Percentiles rank a stretch among this genome's conserved stretches.
Evolutionary conservation across 2,888 invertebrate species (phyloP).

Genomic region (Temnothorax unifasciatus): DNA sequence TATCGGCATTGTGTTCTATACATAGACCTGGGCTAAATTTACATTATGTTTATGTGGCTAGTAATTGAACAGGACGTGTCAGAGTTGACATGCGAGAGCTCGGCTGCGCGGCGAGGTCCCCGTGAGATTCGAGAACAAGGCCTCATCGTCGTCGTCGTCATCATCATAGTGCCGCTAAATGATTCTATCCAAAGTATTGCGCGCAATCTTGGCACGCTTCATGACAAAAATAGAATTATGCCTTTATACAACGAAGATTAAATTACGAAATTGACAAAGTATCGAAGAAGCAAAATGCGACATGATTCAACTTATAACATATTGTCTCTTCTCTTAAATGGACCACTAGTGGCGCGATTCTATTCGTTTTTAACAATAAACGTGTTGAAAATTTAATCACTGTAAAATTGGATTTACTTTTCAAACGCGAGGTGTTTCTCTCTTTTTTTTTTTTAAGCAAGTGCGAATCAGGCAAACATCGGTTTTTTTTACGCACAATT

Average conservation of each 20-base stretch:
- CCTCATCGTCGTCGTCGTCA: conserved; percentile 26
- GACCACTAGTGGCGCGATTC: not conserved
- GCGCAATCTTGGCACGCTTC: not conserved
- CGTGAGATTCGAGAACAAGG: conserved; percentile 56
- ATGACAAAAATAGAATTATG: conserved; percentile 34
- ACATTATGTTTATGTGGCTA: conserved; percentile 78
- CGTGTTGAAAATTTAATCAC: not conserved
- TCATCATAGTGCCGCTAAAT: conserved; percentile 19
- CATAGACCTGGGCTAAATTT: conserved; percentile 75
- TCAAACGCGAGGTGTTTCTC: not conserved
- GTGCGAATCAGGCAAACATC: not conserved
- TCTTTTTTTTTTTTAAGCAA: not conserved
- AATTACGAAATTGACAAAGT: not conserved
- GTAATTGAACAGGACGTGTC: conserved; percentile 76
- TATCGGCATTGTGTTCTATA: conserved; percentile 74
- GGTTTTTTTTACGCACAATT: not conserved
- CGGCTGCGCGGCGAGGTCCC: conserved; percentile 59
- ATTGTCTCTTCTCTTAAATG: not conserved
- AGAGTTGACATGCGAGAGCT: conserved; percentile 68
- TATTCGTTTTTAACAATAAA: not conserved
- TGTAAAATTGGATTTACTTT: conserved; percentile 26
- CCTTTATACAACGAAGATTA: conserved; percentile 1
- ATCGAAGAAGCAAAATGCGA: not conserved
- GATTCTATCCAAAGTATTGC: conserved; percentile 16
- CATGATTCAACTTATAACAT: not conserved